Base-by-base conservation (phyloP, 37 sponge, comb jelly and placozoan genomes). In the Petrosia ficiformis region DNA sequence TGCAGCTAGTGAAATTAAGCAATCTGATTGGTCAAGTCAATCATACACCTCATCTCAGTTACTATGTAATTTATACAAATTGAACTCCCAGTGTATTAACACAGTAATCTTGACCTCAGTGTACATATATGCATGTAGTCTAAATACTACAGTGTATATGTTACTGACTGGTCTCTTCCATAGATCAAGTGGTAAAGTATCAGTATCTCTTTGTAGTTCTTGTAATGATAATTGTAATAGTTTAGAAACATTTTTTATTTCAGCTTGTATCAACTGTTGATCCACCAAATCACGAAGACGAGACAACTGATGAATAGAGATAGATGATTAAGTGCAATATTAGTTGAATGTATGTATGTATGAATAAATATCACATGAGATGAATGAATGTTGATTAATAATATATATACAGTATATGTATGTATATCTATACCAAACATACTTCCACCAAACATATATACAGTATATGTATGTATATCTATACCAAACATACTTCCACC, bases 121-220 rank as follows among this genome's bases (percentile, higher is more conserved):
- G 19, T 29, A 64, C n/a, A 30, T 30, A 26, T 40, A 36, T n/a
- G n/a, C 31, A 68, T 68, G 31, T 68, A 40, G 5, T 30, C 33
- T 8, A 36, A 32, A 33, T 36, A 54, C 33, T 30, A 10, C 57
- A 19, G 16, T 3, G 4, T 65, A 31, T 16, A 16, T 33, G 8
- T 19, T 22, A 22, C 81, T 72, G 36, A 89, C 90, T 19, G 57
- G 61, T 38, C 71, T 79, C 81, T 87, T 86, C 92, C 92, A 91
- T 4, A 86, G 75, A 59, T 86, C 82, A 10, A 91, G 72, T 29
- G 87, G 87, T 35, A 91, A 76, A 21, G 73, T 75, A 31, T 78
- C 43, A 67, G 82, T 81, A 42, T 86, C 92, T 74, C 87, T 86
- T 67, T 82, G 73, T 32, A 74, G 59, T 65, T 91, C 92, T 1